A percentile compares a stretch with the other conserved stretches of the same genome.
These are phyloP conservation scores for Hylaeus volcanicus DNA, from an alignment of 1,140 invertebrate genomes.

Conservation along the genomic window DNA sequence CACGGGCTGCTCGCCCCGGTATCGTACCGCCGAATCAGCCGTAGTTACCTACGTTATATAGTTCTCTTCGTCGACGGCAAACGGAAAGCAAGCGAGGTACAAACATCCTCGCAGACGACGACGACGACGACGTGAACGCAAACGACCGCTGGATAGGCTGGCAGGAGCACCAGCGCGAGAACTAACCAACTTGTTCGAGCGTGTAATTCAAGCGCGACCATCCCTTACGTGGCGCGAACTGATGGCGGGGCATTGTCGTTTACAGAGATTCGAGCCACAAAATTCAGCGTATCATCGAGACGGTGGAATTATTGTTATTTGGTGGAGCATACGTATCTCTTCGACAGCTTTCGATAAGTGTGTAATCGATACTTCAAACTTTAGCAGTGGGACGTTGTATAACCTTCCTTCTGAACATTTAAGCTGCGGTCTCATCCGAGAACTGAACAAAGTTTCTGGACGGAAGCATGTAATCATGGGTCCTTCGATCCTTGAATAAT, in stretches of 20 bases:
- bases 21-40: slow-evolving; percentile 75
- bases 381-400: too few relatives aligned
- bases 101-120: slow-evolving; percentile 69
- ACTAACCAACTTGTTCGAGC: slow-evolving; percentile 59
- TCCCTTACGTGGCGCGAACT: background rate
- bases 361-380: too few relatives aligned
- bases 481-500: slow-evolving; percentile 57
- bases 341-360: too few relatives aligned
- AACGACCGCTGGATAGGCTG: slow-evolving; percentile 18
- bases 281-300: too few relatives aligned
- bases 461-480: slow-evolving; percentile 35
- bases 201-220: slow-evolving; percentile 45
- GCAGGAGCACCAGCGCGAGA: slow-evolving; percentile 11
- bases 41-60: slow-evolving; percentile 77
- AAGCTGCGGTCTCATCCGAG: too few relatives aligned
- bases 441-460: background rate
- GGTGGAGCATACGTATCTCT: too few relatives aligned
- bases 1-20: slow-evolving; percentile 39
- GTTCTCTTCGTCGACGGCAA: slow-evolving; percentile 69
- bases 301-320: too few relatives aligned
- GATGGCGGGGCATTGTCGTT: too few relatives aligned
- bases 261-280: too few relatives aligned
- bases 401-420: too few relatives aligned
- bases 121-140: background rate
- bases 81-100: slow-evolving; percentile 72